Evolutionary conservation across 2,797 vertebrate species (phyloP).

Genomic region (Caiman crocodilus): DNA sequence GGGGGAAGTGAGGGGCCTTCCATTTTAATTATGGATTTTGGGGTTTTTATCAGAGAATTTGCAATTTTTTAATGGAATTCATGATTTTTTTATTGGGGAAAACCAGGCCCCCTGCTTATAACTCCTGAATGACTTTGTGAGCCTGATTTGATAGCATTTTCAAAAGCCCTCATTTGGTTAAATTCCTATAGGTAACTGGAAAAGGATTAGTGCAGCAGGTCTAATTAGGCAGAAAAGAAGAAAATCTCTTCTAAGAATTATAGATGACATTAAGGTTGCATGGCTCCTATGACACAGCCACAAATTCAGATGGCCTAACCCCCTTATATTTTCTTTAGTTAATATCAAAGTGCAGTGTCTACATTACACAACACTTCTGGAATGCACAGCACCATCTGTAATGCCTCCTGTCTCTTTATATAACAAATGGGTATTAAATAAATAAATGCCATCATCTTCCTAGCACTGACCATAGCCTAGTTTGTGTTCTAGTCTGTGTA

Average conservation of each 20-base stretch:
- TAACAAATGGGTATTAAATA: neutral
- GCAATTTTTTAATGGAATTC: no score
- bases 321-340: neutral
- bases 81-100: no score
- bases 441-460: neutral
- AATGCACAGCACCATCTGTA: neutral
- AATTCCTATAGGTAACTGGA: neutral
- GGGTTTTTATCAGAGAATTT: no score
- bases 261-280: neutral
- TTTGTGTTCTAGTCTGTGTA: neutral
- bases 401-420: neutral
- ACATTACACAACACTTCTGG: neutral
- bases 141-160: neutral
- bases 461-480: neutral
- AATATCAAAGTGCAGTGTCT: neutral
- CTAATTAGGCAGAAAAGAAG: neutral
- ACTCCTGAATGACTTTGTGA: neutral
- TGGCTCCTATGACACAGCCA: rapidly evolving
- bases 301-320: neutral
- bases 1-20: no score
- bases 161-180: neutral
- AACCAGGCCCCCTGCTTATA: no score
- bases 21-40: no score
- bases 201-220: neutral
- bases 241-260: neutral